Conservation (phyloP, 2,888 invertebrate genomes). For the Nymphalis polychloros region DNA sequence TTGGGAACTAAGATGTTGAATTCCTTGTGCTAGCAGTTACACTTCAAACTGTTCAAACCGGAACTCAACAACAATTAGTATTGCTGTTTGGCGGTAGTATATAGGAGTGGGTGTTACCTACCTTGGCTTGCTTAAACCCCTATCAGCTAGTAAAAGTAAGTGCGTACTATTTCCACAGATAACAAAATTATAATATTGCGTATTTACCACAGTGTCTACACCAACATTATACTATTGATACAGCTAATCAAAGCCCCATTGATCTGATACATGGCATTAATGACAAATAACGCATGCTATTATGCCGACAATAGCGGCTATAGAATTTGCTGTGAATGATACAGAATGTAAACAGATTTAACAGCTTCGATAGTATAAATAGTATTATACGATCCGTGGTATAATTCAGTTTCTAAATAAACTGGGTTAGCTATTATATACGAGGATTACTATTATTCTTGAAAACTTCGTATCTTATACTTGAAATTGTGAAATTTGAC, state of each 20-base stretch:
- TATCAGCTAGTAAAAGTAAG: too few species aligned
- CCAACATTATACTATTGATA: constrained; percentile 18
- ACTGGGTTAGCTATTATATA: neutral
- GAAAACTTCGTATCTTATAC: too few species aligned
- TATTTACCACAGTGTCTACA: neutral
- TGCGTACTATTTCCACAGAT: too few species aligned
- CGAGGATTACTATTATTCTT: neutral
- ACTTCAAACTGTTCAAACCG: too few species aligned
- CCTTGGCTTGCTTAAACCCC: too few species aligned
- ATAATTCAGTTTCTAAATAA: neutral
- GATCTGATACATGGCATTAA: constrained; percentile 26
- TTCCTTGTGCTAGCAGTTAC: too few species aligned
- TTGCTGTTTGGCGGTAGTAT: too few species aligned
- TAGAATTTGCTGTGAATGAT: constrained; percentile 11
- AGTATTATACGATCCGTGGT: too few species aligned
- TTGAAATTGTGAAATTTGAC: too few species aligned
- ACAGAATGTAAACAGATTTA: constrained; percentile 11
- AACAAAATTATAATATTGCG: neutral
- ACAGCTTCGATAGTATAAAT: neutral
- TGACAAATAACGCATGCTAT: constrained; percentile 27
- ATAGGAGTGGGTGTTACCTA: too few species aligned
- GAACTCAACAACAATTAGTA: too few species aligned
- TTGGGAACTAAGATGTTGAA: too few species aligned
- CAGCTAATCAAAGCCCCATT: constrained; percentile 30
- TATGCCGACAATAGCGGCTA: neutral